phyloP scores from a whole-genome alignment of 2,888 invertebrate species.

The Campoplex capitator region DNA sequence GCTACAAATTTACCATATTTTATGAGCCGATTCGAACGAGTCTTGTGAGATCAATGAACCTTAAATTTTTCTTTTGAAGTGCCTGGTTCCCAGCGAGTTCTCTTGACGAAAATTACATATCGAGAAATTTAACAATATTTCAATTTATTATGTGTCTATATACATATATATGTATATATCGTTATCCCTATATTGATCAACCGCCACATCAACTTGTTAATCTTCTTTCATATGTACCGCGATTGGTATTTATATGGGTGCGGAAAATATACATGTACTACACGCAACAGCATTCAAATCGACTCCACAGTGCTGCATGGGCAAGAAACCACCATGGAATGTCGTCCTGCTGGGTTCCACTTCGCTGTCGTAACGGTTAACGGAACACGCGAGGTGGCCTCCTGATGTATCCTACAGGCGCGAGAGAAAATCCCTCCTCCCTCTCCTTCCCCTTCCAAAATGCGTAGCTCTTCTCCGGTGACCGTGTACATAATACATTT shows the following conservation, averaged over 20 bases:
- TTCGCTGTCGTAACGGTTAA: slow-evolving; percentile 79
- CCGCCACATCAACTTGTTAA: not conserved
- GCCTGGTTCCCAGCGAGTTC: slow-evolving; percentile 5
- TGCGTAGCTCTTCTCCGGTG: slow-evolving; percentile 19
- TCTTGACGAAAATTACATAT: slow-evolving; percentile 50
- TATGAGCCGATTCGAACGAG: slow-evolving; percentile 9
- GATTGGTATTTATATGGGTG: slow-evolving; percentile 41
- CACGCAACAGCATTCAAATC: slow-evolving; percentile 69
- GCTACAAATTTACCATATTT: slow-evolving; percentile 5
- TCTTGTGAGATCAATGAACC: slow-evolving; percentile 34
- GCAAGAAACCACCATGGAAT: slow-evolving; percentile 76
- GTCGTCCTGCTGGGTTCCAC: slow-evolving; percentile 77
- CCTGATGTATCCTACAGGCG: slow-evolving; percentile 76
- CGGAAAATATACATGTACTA: slow-evolving; percentile 42
- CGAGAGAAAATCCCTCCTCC: slow-evolving; percentile 63
- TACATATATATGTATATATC: not conserved
- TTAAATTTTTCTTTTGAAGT: slow-evolving; percentile 6
- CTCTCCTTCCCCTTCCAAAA: slow-evolving; percentile 19
- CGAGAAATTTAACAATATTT: slow-evolving; percentile 6
- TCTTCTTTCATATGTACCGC: not conserved
- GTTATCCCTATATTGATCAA: not conserved
- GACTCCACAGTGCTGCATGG: slow-evolving; percentile 67
- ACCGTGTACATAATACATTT: slow-evolving; percentile 37
- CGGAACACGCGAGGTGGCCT: slow-evolving; percentile 71
- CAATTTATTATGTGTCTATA: not conserved